Conservation (phyloP, 2,888 invertebrate species). For the Rapana venosa region DNA sequence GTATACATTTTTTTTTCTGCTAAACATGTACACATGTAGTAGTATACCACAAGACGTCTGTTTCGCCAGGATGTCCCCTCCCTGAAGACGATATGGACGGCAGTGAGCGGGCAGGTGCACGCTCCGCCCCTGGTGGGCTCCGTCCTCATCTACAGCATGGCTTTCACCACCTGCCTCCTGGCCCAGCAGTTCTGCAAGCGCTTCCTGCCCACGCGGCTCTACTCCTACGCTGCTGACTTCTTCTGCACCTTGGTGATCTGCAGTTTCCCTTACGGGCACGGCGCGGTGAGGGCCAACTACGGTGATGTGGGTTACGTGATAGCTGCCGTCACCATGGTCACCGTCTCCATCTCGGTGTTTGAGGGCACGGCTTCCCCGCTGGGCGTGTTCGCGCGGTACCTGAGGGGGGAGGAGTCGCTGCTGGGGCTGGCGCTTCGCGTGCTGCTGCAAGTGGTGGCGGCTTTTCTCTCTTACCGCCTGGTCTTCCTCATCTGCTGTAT, state of each 20-base stretch:
- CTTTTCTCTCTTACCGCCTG: conserved; percentile 28
- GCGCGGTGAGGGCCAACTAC: conserved; percentile 49
- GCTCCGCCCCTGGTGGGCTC: conserved; percentile 22
- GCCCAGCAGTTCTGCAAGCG: conserved; percentile 47
- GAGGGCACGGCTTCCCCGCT: conserved; percentile 37
- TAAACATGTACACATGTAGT: background rate
- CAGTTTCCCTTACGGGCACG: conserved; percentile 62
- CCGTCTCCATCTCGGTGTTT: background rate
- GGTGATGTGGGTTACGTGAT: conserved; percentile 33
- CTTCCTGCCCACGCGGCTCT: conserved; percentile 53
- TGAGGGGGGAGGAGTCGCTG: conserved; percentile 16
- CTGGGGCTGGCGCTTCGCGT: conserved; percentile 2
- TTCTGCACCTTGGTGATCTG: conserved; percentile 59
- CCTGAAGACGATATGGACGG: conserved; percentile 14
- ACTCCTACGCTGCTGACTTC: conserved; percentile 57
- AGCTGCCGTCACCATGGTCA: conserved; percentile 31
- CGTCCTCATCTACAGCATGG: conserved; percentile 24
- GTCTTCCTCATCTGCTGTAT: conserved; percentile 18
- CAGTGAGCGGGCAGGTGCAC: conserved; percentile 10
- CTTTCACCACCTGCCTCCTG: conserved; percentile 21
- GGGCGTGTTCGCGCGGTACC: conserved; percentile 22
- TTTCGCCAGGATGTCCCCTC: background rate
- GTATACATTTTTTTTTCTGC: background rate
- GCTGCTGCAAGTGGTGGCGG: conserved; percentile 15
- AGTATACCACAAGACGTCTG: background rate